Base-by-base conservation (phyloP, 2,888 invertebrate species). In the Catotricha subobsoleta region DNA sequence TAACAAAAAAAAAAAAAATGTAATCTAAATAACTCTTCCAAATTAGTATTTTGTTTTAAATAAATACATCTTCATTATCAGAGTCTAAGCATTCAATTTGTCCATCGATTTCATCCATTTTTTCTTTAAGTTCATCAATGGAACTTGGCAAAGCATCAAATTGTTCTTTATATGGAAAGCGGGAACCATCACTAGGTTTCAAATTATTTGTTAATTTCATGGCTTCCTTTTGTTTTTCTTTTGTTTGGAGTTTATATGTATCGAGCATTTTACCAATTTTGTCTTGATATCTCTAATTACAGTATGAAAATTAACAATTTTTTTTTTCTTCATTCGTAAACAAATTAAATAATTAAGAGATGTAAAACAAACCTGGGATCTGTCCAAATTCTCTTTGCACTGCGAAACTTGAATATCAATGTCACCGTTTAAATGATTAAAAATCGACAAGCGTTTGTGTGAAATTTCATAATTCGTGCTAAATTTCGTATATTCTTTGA, bases 61-160 rank as follows among this genome's bases (percentile, higher is more conserved):
- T n/a, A n/a, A n/a, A n/a, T n/a, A n/a, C n/a, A n/a, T n/a, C n/a
- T n/a, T 71, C 68, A 48, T 72, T 70, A 36, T 69, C 65, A 0
- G 68, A 68, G 20, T 64, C 58, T 41, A 68, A 65, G 50, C 76
- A 79, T 31, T 74, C 74, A 13, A 78, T 68, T 51, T 73, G 69
- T 0, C 76, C 72, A 49, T 71, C 67, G 12, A 73, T 54, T 30
- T 74, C 71, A 25, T 67, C 64, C 43, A 72, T 64, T 36, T 69
- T 65, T 1, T 67, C 66, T 21, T 70, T 66, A 7, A 84, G 53
- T 1, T 65, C 62, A 0, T 61, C 62, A 1, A 75, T 41, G 13
- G 68, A 64, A 0, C 62, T 51, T 0, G 77, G 69, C 13, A 82
- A 52, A 12, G 56, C 55, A 0, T 65, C 61, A 47, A 77, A 78